Conservation (phyloP, 2,888 invertebrate genomes). For the Patella pellucida region DNA sequence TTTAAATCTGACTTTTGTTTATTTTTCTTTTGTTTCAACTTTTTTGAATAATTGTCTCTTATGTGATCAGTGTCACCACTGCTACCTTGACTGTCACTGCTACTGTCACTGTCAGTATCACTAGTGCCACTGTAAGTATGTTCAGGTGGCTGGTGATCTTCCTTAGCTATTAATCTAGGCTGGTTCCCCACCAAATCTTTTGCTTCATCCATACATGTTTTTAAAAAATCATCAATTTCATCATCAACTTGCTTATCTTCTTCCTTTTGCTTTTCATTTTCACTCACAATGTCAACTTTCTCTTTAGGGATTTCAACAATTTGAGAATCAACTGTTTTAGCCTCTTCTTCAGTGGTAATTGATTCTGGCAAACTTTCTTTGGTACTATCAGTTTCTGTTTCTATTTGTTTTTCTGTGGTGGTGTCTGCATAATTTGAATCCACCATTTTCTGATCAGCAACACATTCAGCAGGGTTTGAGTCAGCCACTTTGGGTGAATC, state of each 20-base stretch:
- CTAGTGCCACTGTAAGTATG: no score
- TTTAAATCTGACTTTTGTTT: no score
- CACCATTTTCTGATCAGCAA: constrained; percentile 35
- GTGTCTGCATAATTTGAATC: no score
- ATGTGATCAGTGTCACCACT: no score
- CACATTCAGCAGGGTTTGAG: constrained; percentile 27
- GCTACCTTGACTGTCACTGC: no score
- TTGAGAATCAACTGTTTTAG: background rate
- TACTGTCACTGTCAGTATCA: no score
- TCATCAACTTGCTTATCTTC: constrained; percentile 36
- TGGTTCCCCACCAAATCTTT: constrained; percentile 29
- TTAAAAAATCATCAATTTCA: constrained; percentile 35
- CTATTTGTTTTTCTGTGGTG: constrained; percentile 29
- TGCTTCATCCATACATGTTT: constrained; percentile 33
- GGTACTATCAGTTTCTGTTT: constrained; percentile 38
- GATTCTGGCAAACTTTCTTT: constrained; percentile 34
- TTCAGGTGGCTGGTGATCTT: no score
- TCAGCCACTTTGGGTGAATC: no score
- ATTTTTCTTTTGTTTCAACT: no score
- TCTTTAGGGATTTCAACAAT: constrained; percentile 25
- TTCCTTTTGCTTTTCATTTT: constrained; percentile 35
- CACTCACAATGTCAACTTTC: constrained; percentile 32
- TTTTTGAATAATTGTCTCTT: no score
- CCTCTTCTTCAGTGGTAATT: constrained; percentile 32
- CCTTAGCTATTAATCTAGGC: background rate